Conservation (phyloP, 2,888 invertebrate species). For the Torymus tubicola region DNA sequence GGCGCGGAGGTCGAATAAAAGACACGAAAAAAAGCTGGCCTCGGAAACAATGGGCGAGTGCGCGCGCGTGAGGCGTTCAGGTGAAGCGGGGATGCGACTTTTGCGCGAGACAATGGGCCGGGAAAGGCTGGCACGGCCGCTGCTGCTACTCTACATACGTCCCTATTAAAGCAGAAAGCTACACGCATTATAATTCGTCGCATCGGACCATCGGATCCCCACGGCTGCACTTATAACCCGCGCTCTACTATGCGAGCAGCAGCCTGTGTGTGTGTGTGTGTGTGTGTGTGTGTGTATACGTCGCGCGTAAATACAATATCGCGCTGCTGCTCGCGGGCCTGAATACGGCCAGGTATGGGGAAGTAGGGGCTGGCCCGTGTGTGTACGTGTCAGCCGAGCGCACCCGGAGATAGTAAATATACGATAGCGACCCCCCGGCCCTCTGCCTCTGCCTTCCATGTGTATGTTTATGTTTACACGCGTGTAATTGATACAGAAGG, state of each 20-base stretch:
- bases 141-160: constrained; percentile 71
- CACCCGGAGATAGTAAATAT: constrained; percentile 48
- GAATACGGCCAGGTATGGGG: constrained; percentile 8
- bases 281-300: too few species aligned
- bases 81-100: constrained; percentile 64
- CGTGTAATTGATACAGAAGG: constrained; percentile 51
- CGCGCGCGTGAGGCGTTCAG: constrained; percentile 63
- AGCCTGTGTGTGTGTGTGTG: too few species aligned
- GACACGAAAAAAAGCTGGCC: constrained; percentile 66
- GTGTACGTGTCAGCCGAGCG: constrained; percentile 31
- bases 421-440: constrained; percentile 42
- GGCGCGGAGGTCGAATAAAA: constrained; percentile 59
- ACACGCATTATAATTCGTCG: constrained; percentile 70
- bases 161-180: constrained; percentile 71
- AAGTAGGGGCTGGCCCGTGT: constrained; percentile 26
- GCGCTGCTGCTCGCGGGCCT: constrained; percentile 5
- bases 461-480: constrained; percentile 49
- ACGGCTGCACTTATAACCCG: too few species aligned
- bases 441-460: not conserved
- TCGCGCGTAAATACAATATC: constrained; percentile 33
- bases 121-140: constrained; percentile 4
- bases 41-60: constrained; percentile 69
- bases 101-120: constrained; percentile 66
- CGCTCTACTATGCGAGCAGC: too few species aligned
- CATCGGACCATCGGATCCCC: constrained; percentile 35